Evolutionary conservation across 2,797 vertebrate genomes (phyloP).

Genomic region (Myotis daubentonii): DNA sequence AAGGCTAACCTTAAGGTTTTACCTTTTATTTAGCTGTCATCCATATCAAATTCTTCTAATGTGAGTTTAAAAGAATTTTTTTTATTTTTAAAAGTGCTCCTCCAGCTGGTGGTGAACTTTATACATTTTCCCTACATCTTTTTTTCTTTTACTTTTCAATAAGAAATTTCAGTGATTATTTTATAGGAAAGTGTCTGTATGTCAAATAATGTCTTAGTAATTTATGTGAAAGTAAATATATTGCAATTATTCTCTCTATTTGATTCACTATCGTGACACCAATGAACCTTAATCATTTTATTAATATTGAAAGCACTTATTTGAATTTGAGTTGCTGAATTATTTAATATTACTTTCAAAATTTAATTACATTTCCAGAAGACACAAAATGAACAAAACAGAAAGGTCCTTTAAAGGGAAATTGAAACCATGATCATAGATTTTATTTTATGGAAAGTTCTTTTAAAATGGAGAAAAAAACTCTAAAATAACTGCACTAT

Average conservation of each 20-base stretch:
- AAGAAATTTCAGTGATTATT: neutral
- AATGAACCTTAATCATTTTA: neutral
- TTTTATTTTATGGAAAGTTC: constrained; percentile 29
- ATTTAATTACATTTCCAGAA: neutral
- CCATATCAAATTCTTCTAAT: neutral
- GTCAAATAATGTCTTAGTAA: constrained; percentile 9
- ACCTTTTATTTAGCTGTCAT: neutral
- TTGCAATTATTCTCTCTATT: neutral
- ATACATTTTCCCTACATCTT: neutral
- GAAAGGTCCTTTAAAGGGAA: neutral
- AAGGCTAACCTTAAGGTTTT: neutral
- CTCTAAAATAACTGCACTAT: neutral
- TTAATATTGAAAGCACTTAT: constrained; percentile 14
- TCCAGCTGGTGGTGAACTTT: neutral
- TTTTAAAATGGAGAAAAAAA: neutral
- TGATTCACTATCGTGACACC: neutral
- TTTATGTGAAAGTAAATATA: neutral
- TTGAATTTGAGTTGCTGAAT: constrained; percentile 15
- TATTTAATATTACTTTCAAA: constrained; percentile 44
- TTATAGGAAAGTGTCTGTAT: neutral
- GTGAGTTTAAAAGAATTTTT: neutral
- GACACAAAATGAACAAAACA: neutral
- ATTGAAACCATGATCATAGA: neutral
- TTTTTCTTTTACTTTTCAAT: neutral
- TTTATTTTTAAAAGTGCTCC: neutral